Evolutionary conservation across 2,113 vertebrate species (phyloP).

Genomic region (Periophthalmus modestus): DNA sequence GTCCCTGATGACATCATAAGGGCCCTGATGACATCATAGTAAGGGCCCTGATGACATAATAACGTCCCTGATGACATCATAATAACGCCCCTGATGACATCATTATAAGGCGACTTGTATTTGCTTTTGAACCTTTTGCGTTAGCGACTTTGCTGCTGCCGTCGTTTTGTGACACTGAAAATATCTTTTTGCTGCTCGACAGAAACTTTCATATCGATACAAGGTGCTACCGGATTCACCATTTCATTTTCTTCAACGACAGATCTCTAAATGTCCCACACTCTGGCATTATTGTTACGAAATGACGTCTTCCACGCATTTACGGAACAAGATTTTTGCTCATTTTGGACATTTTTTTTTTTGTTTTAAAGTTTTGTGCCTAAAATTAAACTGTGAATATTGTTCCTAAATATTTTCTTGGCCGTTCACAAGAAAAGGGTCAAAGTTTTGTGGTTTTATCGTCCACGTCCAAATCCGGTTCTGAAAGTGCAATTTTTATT

Average conservation of each 20-base stretch:
- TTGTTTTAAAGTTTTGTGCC: neutral
- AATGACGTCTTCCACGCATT: neutral
- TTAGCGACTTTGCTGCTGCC: neutral
- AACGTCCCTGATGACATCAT: too few species aligned
- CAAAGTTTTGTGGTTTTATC: neutral
- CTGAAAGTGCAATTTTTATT: too few species aligned
- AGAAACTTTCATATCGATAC: constrained; percentile 3
- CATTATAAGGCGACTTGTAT: neutral
- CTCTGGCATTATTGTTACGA: neutral
- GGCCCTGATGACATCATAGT: too few species aligned
- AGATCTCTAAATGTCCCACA: neutral
- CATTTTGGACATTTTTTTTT: neutral
- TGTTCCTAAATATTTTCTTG: neutral
- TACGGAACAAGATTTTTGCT: neutral
- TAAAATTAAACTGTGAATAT: neutral
- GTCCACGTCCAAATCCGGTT: neutral
- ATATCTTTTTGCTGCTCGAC: neutral
- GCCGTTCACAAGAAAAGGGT: neutral
- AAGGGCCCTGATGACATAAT: too few species aligned
- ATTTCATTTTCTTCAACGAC: neutral
- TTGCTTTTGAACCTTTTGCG: neutral
- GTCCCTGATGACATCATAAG: neutral
- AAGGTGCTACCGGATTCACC: constrained; percentile 3
- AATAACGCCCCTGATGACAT: too few species aligned
- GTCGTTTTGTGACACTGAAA: neutral